Evolutionary conservation across 1,140 invertebrate genomes (phyloP), one percentile per base, ranked within the genome.

Genomic region (Drosophila watanabei): DNA sequence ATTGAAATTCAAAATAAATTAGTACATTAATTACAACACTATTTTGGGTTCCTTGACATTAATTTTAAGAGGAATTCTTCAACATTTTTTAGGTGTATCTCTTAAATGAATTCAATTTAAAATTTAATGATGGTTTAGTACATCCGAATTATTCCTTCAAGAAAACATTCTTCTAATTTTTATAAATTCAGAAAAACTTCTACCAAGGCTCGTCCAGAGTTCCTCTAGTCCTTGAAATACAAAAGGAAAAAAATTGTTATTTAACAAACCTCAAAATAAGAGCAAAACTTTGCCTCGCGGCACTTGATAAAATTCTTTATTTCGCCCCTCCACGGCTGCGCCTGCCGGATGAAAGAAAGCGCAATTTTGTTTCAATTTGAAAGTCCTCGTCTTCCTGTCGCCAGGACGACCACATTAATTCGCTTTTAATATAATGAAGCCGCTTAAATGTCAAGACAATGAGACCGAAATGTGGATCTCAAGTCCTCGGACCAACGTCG

Each of bases 381-480:
- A 60, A 63, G 64, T 24, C 18, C 32, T 35, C 10, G n/a, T 45
- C 39, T 30, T 37, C 20, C 30, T 28, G 30, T 52, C 69, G 43
- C 14, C 71, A 73, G 51, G 71, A 39, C 71, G 71, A 73, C 71
- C 49, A 35, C 56, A 75, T 75, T 75, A 75, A 75, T 73, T 75
- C 71, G 69, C 56, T 75, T 75, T 75, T 75, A 73, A 75, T 75
- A 73, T 75, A 75, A 75, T 75, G 56, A 75, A 73, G 71, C 56
- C 69, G 70, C 69, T 75, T 75, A 75, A 73, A 73, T 61, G 68
- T 24, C 69, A 75, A 73, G 69, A 73, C 71, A 75, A 73, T 73
- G 69, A 52, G 70, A 52, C 71, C 56, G 32, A 33, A 73, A 61
- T 60, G 45, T 45, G 46, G 32, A 73, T 13, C 35, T 24, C 16